Percentiles rank a stretch among this genome's conserved stretches.
Conservation (phyloP, 2,113 vertebrate species). For the Petrocephalus zakoni region DNA sequence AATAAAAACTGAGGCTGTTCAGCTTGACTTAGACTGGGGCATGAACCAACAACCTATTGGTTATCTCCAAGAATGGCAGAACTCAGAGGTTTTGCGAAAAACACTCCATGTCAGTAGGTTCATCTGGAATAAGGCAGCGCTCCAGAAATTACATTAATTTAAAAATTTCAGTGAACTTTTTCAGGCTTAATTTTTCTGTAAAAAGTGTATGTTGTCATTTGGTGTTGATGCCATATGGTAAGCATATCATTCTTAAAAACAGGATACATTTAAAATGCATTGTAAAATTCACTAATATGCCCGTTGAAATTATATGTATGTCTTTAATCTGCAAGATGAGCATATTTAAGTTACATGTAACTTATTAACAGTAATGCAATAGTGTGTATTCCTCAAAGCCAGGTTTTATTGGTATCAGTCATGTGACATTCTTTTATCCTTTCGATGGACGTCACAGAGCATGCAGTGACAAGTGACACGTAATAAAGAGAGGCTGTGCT, state of each 20-base stretch:
- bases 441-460: background rate
- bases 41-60: background rate
- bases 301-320: background rate
- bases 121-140: background rate
- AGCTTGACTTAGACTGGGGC: background rate
- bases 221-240: background rate
- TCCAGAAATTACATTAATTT: background rate
- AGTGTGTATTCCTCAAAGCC: background rate
- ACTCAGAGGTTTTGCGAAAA: background rate
- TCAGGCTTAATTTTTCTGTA: background rate
- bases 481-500: background rate
- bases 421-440: background rate
- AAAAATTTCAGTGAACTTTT: background rate
- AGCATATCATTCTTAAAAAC: background rate
- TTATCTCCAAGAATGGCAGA: background rate
- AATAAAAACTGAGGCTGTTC: background rate
- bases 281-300: background rate
- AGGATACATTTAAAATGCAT: background rate
- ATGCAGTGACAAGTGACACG: background rate
- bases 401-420: background rate
- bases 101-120: background rate
- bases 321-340: background rate
- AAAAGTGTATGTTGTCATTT: background rate
- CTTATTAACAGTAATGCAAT: background rate
- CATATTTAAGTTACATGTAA: background rate